A percentile compares a stretch with the other conserved stretches of the same genome.
These are phyloP conservation scores for Leptoteleia sp. DNA, from an alignment of 1,140 invertebrate species.

Conservation along the genomic window DNA sequence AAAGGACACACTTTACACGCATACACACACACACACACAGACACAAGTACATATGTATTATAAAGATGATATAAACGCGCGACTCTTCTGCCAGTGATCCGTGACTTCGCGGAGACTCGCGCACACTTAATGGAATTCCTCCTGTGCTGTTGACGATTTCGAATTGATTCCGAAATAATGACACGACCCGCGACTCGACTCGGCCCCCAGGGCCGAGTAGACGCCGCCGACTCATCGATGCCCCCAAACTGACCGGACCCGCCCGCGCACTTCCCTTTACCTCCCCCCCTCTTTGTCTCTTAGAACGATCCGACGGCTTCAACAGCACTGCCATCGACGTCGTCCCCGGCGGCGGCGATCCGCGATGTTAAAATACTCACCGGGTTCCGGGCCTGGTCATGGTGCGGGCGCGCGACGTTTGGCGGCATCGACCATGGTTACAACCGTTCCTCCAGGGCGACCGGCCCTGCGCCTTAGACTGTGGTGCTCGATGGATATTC, in stretches of 20 bases:
- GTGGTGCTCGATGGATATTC: slow-evolving; percentile 67
- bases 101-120: slow-evolving; percentile 38
- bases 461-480: slow-evolving; percentile 65
- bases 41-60: slow-evolving; percentile 18
- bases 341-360: slow-evolving; percentile 2
- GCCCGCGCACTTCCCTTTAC: too few species aligned
- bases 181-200: slow-evolving; percentile 15
- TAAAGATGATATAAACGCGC: slow-evolving; percentile 19
- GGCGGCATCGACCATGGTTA: slow-evolving; percentile 33
- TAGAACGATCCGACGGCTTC: slow-evolving; percentile 21
- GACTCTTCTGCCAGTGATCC: slow-evolving; percentile 32
- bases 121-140: slow-evolving; percentile 39
- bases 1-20: neutral
- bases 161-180: slow-evolving; percentile 20
- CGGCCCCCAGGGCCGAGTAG: neutral
- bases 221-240: slow-evolving; percentile 1
- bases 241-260: neutral
- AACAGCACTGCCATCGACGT: slow-evolving; percentile 54
- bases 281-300: too few species aligned
- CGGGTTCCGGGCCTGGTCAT: slow-evolving; percentile 22
- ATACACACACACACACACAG: neutral
- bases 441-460: slow-evolving; percentile 61
- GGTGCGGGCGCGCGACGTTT: slow-evolving; percentile 1
- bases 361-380: slow-evolving; percentile 25
- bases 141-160: slow-evolving; percentile 26